Evolutionary conservation across 2,113 vertebrate genomes (phyloP), one percentile per base, ranked within the genome.

Genomic region (Nyctibius bracteatus): DNA sequence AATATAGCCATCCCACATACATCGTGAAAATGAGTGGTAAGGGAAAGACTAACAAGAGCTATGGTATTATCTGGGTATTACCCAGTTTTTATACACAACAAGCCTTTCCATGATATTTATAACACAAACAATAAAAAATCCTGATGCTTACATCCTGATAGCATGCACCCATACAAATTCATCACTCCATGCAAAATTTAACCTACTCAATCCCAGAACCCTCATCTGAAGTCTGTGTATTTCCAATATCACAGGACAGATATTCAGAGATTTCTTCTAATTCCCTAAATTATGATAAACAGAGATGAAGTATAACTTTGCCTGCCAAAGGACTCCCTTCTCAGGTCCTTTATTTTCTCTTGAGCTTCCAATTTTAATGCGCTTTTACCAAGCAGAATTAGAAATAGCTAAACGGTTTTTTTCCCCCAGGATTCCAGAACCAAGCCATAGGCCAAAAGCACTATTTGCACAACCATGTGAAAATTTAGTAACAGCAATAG

Each of bases 1-100:
- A 72, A 35, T 15, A 39, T 6, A 94, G 94, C 33, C 96, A 86
- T 15, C 96, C 98, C 35, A 97, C 99, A 6, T 98, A 99, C 68
- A 21, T 99, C 20, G 96, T 99, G 94, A 97, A 98, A 96, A 97
- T 97, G 85, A 98, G 96, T 5, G 98, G 99, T 99, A 97, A 98
- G 98, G 16, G 8, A 55, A 59, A 6, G n/a, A 10, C 9, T 8
- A 30, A 39, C 6, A 61, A 39, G 39, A 68, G 16, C 33, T 37
- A 17, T 5, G 8, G 30, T 44, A 25, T 62, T 44, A 6, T 9
- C 2, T 8, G 68, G 28, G 15, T 37, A 12, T 51, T 71, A 30
- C 35, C 18, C 15, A 8, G 12, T 35, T 18, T 81, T 79, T 39
- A 27, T 0, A 12, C 4, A 39, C 17, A 61, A 31, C 21, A 44